Conservation (phyloP, 2,797 vertebrate genomes). For the Channa striata region DNA sequence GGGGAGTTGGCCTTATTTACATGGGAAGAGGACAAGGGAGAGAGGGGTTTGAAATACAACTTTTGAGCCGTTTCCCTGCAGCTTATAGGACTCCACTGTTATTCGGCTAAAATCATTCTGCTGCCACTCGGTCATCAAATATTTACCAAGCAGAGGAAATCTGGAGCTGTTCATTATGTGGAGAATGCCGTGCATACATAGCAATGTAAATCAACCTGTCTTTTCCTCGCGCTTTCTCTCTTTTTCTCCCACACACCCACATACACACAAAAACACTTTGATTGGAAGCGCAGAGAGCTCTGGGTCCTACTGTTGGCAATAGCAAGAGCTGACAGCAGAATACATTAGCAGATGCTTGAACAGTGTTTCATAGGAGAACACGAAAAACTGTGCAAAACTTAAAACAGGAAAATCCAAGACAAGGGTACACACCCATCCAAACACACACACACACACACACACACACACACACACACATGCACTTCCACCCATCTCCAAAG, state of each 20-base stretch:
- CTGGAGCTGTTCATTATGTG: slow-evolving; percentile 70
- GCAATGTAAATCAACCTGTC: slow-evolving; percentile 74
- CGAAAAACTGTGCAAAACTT: slow-evolving; percentile 28
- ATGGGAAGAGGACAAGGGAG: slow-evolving; percentile 75
- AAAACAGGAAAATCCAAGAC: slow-evolving; percentile 73
- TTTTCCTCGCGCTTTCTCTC: slow-evolving; percentile 31
- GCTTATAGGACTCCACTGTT: slow-evolving; percentile 60
- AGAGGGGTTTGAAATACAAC: slow-evolving; percentile 71
- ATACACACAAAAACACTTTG: slow-evolving; percentile 36
- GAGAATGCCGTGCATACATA: slow-evolving; percentile 64
- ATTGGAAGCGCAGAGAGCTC: slow-evolving; percentile 61
- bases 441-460: slow-evolving; percentile 19
- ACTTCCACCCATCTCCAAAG: slow-evolving; percentile 58
- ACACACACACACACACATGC: slow-evolving; percentile 25
- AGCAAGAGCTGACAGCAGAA: slow-evolving; percentile 69
- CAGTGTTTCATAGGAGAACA: slow-evolving; percentile 50
- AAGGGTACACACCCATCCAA: slow-evolving; percentile 65
- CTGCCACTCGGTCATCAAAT: slow-evolving; percentile 65
- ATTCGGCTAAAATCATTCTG: slow-evolving; percentile 63
- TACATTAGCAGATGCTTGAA: slow-evolving; percentile 76
- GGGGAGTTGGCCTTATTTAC: slow-evolving; percentile 82
- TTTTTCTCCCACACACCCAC: slow-evolving; percentile 1
- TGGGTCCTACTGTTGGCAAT: slow-evolving; percentile 68
- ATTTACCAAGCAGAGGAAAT: slow-evolving; percentile 74
- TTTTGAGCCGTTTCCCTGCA: slow-evolving; percentile 63